Evolutionary conservation across 2,113 vertebrate species (phyloP).

Genomic region (Chrysochloris asiatica): DNA sequence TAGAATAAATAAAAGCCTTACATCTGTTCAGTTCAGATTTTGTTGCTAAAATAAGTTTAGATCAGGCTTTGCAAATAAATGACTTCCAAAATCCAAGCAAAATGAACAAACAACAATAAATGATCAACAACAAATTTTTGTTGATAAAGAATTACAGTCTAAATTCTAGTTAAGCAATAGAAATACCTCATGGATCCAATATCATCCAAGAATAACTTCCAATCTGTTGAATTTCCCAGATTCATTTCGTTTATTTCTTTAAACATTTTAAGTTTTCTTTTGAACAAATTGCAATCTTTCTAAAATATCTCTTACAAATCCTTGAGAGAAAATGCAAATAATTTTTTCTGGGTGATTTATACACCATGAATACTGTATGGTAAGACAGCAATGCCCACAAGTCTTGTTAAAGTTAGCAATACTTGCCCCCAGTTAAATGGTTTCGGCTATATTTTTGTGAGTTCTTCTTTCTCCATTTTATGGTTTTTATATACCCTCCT

Average conservation of each 20-base stretch:
- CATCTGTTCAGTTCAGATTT: background rate
- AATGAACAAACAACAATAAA: background rate
- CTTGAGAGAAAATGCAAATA: too few relatives aligned
- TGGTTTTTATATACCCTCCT: background rate
- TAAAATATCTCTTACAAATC: background rate
- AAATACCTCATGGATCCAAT: background rate
- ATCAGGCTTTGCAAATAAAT: conserved; percentile 5
- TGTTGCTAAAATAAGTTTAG: conserved; percentile 8
- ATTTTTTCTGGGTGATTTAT: conserved; percentile 8
- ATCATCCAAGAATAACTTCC: background rate
- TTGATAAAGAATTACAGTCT: background rate
- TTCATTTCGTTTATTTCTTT: background rate
- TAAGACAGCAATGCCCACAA: background rate
- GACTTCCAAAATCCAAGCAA: background rate
- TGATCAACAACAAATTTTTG: background rate
- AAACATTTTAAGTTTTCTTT: background rate
- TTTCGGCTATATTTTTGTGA: background rate
- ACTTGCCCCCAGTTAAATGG: background rate
- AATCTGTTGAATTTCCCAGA: background rate
- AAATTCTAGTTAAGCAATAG: background rate
- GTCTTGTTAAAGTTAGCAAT: background rate
- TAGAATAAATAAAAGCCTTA: too few relatives aligned
- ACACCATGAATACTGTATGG: too few relatives aligned
- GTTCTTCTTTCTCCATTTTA: background rate
- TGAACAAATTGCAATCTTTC: conserved; percentile 32